Evolutionary conservation across 1,140 invertebrate genomes (phyloP), one percentile per base, ranked within the genome.

Genomic region (Micrasema minimum): DNA sequence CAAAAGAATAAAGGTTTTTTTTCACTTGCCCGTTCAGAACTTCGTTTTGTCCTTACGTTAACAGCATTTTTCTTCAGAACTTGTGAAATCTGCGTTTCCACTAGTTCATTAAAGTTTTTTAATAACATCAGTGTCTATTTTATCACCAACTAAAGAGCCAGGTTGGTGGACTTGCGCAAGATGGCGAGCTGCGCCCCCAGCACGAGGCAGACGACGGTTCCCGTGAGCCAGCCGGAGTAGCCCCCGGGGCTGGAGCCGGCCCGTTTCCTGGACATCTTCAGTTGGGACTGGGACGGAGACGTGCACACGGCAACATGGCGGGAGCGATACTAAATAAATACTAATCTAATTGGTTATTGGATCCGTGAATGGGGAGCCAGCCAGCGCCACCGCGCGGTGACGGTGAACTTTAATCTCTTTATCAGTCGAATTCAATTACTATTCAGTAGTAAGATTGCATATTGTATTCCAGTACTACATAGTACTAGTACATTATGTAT

Each of bases 11-110:
- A 45, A 22, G 4, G n/a, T 62, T 20, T 16, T n/a, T n/a, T 41
- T 14, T 45, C 4, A 46, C 64, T 20, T 38, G 53, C 64, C 48
- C 23, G 22, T 6, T 14, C 23, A 16, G 66, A 68, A n/a, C 66
- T 68, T n/a, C 66, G 10, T 59, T 68, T 68, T 10, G 41, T 31
- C 22, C 66, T 55, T 10, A 57, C 23, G 11, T 55, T 55, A 12
- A 57, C 66, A 14, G 57, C 10, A 57, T 68, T 68, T 1, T 50
- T 22, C 16, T 55, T 57, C 22, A 68, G 18, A 45, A 68, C 31
- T 14, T 68, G 38, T 16, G 45, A 23, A 9, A 68, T 38, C 16
- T 37, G 41, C 20, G 20, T 10, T 43, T 68, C 66, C 11, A 68
- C n/a, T n/a, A n/a, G n/a, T n/a, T n/a, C n/a, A n/a, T n/a, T n/a